These are phyloP conservation scores for Nestor notabilis DNA, from an alignment of 2,113 vertebrate species.

Conservation along the genomic window DNA sequence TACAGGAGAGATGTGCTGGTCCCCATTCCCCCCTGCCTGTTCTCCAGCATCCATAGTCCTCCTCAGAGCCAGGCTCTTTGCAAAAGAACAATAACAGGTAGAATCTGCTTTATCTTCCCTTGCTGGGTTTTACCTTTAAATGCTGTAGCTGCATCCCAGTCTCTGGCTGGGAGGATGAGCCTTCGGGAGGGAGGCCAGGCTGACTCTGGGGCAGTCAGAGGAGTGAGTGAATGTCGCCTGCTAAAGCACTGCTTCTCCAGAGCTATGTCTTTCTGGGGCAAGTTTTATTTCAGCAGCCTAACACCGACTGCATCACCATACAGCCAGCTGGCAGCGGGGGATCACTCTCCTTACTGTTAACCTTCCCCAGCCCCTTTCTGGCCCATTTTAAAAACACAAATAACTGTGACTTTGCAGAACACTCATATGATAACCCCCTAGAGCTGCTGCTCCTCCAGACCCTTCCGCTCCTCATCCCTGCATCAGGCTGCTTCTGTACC, in stretches of 20 bases:
- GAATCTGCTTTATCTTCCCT: not conserved
- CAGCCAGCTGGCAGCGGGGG: accelerated
- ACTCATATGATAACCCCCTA: accelerated
- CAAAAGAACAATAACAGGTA: not conserved
- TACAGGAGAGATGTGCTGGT: not conserved
- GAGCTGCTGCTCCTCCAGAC: not conserved
- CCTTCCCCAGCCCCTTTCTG: not conserved
- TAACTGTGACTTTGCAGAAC: not conserved
- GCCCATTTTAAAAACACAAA: not conserved
- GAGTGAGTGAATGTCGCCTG: not conserved
- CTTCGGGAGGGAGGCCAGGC: not conserved
- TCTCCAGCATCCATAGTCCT: accelerated
- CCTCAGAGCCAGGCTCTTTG: accelerated
- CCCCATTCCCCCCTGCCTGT: not conserved
- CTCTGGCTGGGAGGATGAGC: not conserved
- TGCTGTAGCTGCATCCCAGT: not conserved
- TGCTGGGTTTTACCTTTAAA: not conserved
- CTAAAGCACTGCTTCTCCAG: not conserved
- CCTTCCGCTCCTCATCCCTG: not conserved
- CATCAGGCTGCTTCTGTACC: not conserved
- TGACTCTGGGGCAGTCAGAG: accelerated
- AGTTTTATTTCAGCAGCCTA: not conserved
- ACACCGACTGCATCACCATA: accelerated
- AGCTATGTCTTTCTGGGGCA: not conserved
- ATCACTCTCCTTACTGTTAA: not conserved